A percentile compares a stretch with the other conserved stretches of the same genome.
Conservation (phyloP, 2,113 vertebrate species). For the Struthidea cinerea region DNA sequence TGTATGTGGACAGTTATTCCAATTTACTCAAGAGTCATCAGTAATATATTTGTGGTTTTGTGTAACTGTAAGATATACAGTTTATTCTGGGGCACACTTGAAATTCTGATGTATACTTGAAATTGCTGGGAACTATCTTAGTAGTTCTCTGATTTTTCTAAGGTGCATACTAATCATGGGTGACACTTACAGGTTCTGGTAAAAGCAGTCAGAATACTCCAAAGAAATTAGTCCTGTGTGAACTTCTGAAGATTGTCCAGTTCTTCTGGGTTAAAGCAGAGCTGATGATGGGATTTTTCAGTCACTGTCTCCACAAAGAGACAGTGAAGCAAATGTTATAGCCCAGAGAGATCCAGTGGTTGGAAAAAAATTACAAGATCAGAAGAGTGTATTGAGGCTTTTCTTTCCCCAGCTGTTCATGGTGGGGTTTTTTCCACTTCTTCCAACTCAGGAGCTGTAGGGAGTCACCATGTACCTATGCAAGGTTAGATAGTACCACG, state of each 20-base stretch:
- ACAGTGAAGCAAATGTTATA: background rate
- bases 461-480: background rate
- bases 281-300: background rate
- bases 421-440: background rate
- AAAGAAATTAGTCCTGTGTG: background rate
- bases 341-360: background rate
- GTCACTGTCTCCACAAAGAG: background rate
- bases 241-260: background rate
- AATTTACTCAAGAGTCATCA: background rate
- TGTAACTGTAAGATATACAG: background rate
- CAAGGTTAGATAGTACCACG: fast-evolving
- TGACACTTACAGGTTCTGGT: background rate
- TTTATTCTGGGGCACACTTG: background rate
- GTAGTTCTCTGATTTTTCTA: background rate
- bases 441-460: background rate
- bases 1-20: background rate
- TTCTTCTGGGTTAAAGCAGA: background rate
- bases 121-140: background rate
- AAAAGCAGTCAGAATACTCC: background rate
- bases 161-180: background rate
- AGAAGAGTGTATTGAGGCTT: background rate
- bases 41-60: background rate
- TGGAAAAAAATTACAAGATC: background rate
- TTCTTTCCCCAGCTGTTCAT: background rate
- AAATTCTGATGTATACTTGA: background rate